phyloP scores from a whole-genome alignment of 2,113 vertebrate genomes.

The Entelurus aequoreus region DNA sequence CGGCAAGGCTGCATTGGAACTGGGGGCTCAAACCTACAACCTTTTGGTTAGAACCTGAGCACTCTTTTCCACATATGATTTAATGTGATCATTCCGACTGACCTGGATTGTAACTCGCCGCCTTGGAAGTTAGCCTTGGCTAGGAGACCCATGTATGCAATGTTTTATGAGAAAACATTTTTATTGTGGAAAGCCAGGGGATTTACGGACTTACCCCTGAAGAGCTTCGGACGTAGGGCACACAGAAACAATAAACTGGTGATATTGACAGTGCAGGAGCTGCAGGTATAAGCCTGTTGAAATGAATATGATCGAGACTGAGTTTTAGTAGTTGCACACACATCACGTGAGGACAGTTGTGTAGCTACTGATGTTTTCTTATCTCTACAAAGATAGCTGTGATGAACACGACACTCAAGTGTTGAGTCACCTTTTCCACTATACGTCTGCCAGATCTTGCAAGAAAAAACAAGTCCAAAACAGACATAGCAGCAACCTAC shows the following conservation, averaged over 20 bases:
- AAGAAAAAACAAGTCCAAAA: no score
- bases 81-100: no score
- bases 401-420: no score
- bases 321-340: slow-evolving; percentile 5
- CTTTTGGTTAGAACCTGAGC: no score
- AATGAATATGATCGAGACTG: slow-evolving; percentile 10
- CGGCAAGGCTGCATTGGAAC: no score
- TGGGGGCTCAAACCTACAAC: no score
- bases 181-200: slow-evolving; percentile 21
- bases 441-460: no score
- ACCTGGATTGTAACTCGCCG: no score
- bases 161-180: slow-evolving; percentile 46
- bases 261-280: slow-evolving; percentile 23
- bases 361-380: neutral
- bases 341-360: neutral
- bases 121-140: neutral
- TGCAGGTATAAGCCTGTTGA: slow-evolving; percentile 17
- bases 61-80: no score
- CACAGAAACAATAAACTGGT: slow-evolving; percentile 33
- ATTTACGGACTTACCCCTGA: slow-evolving; percentile 21
- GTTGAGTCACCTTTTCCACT: no score
- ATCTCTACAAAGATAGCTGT: neutral
- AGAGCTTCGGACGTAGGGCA: slow-evolving; percentile 12
- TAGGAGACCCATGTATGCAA: slow-evolving; percentile 21
- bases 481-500: no score